Base-by-base conservation (phyloP, 2,113 vertebrate genomes). In the Chloebia gouldiae region DNA sequence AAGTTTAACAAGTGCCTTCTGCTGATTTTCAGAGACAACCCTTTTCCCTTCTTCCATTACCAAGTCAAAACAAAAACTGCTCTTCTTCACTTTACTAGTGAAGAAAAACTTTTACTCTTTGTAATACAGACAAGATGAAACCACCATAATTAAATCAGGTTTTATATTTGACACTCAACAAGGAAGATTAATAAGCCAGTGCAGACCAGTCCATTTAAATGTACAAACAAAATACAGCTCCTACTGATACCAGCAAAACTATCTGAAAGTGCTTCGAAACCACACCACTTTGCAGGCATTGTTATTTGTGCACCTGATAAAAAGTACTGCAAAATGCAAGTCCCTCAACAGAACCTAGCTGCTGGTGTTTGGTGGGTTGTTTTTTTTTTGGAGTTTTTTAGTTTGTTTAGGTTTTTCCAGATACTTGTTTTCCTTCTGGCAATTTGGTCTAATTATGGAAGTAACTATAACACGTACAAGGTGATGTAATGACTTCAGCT, bases 301-400 rank as follows among this genome's bases (percentile, higher is more conserved):
- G 22, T 33, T 54, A 47, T 54, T 84, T 50, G 20, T n/a, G 30
- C 8, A 78, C 12, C 21, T 78, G 39, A 50, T 12, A 39, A 66
- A 44, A 89, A 24, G 25, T 19, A 51, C 24, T 49, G 54, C 13
- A 19, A 70, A 81, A 78, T 19, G 0, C 13, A 23, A 45, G 27
- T 11, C 27, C 64, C 60, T 59, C 42, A 63, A 53, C 9, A 63
- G 7, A 77, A 77, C 3, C 9, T 6, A 20, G 13, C 2, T 42
- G 18, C 3, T 73, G 13, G 50, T 27, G 6, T 8, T 64, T 31
- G 25, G 15, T 37, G 35, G 10, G 18, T 11, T 61, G 6, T 23
- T 3, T 42, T 23, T 3, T 42, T 45, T 37, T 11, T 2, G 6
- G 49, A 2, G 0, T 23, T 40, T 61, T 53, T 47, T 6, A 1